A percentile compares a stretch with the other conserved stretches of the same genome.
Evolutionary conservation across 2,888 invertebrate genomes (phyloP).

Genomic region (Philereme vetulata): DNA sequence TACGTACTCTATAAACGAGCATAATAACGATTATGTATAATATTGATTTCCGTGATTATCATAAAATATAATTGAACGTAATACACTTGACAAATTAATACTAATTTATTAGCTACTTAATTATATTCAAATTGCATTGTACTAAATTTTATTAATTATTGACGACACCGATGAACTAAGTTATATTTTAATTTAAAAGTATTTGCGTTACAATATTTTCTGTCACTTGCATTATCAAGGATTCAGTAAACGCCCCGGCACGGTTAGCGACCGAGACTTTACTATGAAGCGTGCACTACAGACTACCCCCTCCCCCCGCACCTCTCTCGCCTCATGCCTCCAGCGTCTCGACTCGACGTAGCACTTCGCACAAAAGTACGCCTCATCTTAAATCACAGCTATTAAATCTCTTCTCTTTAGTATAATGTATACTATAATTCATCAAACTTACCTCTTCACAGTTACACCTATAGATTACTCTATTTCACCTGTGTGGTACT

Average conservation of each 20-base stretch:
- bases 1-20: constrained; percentile 70
- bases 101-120: constrained; percentile 52
- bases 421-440: constrained; percentile 53
- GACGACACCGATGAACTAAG: constrained; percentile 67
- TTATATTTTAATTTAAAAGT: constrained; percentile 55
- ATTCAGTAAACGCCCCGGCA: constrained; percentile 27
- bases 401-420: constrained; percentile 77
- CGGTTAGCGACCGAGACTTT: constrained; percentile 9
- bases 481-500: constrained; percentile 79
- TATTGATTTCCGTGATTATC: constrained; percentile 60
- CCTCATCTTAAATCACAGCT: constrained; percentile 79
- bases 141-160: constrained; percentile 68
- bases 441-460: constrained; percentile 59
- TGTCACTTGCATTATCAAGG: constrained; percentile 45
- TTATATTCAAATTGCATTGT: constrained; percentile 70
- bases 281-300: constrained; percentile 30
- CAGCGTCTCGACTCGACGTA: constrained; percentile 50
- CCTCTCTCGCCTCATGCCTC: too few relatives aligned
- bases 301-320: constrained; percentile 4
- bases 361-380: constrained; percentile 77
- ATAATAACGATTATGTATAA: constrained; percentile 58
- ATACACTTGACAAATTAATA: constrained; percentile 61
- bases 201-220: constrained; percentile 60
- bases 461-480: constrained; percentile 67
- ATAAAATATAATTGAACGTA: constrained; percentile 63